phyloP scores from a whole-genome alignment of 92 coral and sea anemone genomes.

The Ricordea florida region DNA sequence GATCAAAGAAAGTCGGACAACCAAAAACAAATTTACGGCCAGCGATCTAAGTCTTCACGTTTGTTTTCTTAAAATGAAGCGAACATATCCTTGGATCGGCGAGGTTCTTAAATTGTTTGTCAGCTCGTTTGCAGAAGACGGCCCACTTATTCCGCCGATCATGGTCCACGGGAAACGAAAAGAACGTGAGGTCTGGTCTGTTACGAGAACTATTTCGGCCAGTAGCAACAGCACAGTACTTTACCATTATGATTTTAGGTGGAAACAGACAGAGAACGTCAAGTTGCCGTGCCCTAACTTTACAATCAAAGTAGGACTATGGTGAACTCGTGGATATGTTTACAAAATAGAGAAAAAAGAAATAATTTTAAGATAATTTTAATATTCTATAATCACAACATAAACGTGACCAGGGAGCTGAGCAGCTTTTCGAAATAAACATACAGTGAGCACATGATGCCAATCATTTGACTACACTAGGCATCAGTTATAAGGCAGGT shows the following conservation, averaged over 20 bases:
- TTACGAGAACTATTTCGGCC: conserved; percentile 28
- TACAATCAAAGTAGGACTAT: no score
- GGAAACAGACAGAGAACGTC: no score
- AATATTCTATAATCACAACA: no score
- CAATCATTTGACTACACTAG: no score
- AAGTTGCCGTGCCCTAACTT: no score
- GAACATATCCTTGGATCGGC: conserved; percentile 1
- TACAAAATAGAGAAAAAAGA: no score
- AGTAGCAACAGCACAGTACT: conserved; percentile 39
- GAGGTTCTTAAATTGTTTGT: conserved; percentile 24
- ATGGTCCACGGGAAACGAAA: conserved; percentile 11
- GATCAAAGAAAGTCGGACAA: conserved; percentile 23
- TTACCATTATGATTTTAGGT: conserved; percentile 12
- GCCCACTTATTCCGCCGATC: conserved; percentile 18
- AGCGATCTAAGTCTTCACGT: background rate
- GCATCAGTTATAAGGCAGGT: no score
- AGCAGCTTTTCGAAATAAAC: no score
- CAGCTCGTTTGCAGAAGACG: conserved; percentile 30
- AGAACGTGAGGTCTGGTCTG: conserved; percentile 35
- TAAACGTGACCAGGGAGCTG: no score
- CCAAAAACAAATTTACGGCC: background rate
- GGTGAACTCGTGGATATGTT: no score
- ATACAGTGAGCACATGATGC: no score
- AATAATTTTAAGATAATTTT: no score
- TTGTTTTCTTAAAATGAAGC: background rate